Conservation (phyloP, 1,140 invertebrate genomes). For the Plectrocnemia conspersa region DNA sequence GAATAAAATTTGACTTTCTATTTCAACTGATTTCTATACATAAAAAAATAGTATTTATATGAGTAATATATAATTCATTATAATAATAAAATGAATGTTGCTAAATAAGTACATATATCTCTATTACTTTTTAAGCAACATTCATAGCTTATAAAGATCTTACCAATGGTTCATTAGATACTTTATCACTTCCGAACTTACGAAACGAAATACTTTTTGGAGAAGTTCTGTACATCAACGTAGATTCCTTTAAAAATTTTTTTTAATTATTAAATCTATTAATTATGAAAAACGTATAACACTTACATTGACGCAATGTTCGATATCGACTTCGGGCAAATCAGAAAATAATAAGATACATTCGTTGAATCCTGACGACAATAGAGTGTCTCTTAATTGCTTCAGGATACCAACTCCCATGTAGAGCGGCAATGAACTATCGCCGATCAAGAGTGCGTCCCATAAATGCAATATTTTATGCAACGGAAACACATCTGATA, state of each 20-base stretch:
- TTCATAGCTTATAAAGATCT: conserved; percentile 32
- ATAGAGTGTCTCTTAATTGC: conserved; percentile 78
- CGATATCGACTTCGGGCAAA: conserved; percentile 96
- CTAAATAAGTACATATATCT: too few relatives aligned
- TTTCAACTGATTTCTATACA: conserved; percentile 70
- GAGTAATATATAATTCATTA: background rate
- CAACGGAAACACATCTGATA: conserved; percentile 91
- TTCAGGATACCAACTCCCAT: conserved; percentile 91
- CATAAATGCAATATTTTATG: conserved; percentile 98
- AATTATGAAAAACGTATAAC: too few relatives aligned
- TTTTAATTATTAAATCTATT: too few relatives aligned
- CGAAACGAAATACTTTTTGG: conserved; percentile 84
- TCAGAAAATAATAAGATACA: conserved; percentile 96
- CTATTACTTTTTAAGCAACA: too few relatives aligned
- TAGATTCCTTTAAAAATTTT: conserved; percentile 66
- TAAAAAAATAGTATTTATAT: conserved; percentile 34
- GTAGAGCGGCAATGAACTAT: conserved; percentile 90
- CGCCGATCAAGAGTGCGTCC: conserved; percentile 92
- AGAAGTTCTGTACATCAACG: conserved; percentile 78
- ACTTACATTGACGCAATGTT: conserved; percentile 72
- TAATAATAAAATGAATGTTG: too few relatives aligned
- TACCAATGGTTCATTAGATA: conserved; percentile 47
- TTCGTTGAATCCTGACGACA: conserved; percentile 93
- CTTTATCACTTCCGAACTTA: conserved; percentile 58
- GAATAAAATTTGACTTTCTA: conserved; percentile 63